Evolutionary conservation across 92 coral and sea anemone species (phyloP), one percentile per base, ranked within the genome.

Genomic region (Virgularia gustaviana): DNA sequence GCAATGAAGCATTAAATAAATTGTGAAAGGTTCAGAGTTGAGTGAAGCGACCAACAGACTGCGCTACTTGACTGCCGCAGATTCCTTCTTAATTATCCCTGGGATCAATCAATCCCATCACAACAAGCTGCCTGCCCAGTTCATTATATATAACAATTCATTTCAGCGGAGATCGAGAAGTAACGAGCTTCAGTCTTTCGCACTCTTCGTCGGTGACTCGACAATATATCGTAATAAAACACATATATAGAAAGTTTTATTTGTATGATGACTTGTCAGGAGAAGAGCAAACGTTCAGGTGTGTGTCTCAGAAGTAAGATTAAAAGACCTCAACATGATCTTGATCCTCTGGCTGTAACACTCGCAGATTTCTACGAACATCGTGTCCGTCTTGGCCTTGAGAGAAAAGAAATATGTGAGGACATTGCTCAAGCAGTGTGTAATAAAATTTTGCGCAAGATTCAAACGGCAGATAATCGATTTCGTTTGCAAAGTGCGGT

Each of bases 381-480:
- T 58, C 99, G 96, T 59, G 99, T 90, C 75, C 57, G 99, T 36
- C 68, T 83, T 8, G 88, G 96, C 54, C 78, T 94, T 45, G 99
- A 94, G 55, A 86, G 99, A 24, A 94, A 94, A 73, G 99, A 85
- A 79, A 94, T 94, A 77, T 94, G 99, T 72, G 96, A 94, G 72
- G 95, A 94, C 71, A 90, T 94, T 28, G 99, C 99, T 18, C 90
- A 85, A 91, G 84, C 83, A 57, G 83, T 96, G 0, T 87, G 88
- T 47, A 83, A 87, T 37, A 94, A 89, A 60, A 85, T 96, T 75
- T 72, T 94, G 51, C 86, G 95, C 13, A 94, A 94, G 77, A 94
- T 94, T 30, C 90, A 94, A 73, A 88, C 90, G 43, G 99, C 90
- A 4, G 99, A 94, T 59, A 88, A 72, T 44, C 85, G 99, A 77